Evolutionary conservation across 2,888 invertebrate genomes (phyloP), one percentile per base, ranked within the genome.

Genomic region (Drosophila diplacantha): DNA sequence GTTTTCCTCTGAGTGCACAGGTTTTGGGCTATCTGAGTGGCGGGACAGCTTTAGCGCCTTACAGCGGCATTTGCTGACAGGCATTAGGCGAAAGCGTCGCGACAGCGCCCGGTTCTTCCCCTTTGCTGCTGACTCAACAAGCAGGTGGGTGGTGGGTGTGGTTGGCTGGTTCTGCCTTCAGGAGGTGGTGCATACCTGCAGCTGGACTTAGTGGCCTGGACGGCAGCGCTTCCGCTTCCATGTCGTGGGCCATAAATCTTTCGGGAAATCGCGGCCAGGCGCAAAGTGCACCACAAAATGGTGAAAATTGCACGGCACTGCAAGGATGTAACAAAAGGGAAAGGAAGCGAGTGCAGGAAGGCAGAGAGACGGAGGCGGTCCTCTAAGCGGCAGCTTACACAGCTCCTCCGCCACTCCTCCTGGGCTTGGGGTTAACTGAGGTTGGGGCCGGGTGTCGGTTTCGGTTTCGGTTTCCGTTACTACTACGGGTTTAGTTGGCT

Each of bases 181-280:
- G 14, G 14, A 9, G n/a, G 9, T 18, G 24, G 37, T 44, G 51
- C 43, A 52, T 69, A 75, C 69, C 73, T 73, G 71, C 38, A 74
- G 72, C 71, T 71, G 63, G 72, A 65, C 65, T 58, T 64, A 65
- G 53, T 58, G 57, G 72, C 58, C 52, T 37, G 43, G 62, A 55
- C 38, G 52, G 44, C 50, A 41, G 70, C 47, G 68, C 65, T 65
- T 63, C 73, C 80, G 62, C 74, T 60, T 54, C 77, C 74, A 72
- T 73, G 77, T 74, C 75, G 78, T 78, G 69, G 74, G 65, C 75
- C 77, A 86, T 85, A 86, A 85, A 85, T 85, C 85, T 86, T 81
- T 51, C 62, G 34, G 22, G 59, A 70, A 81, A 75, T 78, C 83
- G 78, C 78, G 81, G 57, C 73, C 73, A 73, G 75, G 70, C 73